phyloP scores from a whole-genome alignment of 2,888 invertebrate genomes.

The Cantharis lateralis region DNA sequence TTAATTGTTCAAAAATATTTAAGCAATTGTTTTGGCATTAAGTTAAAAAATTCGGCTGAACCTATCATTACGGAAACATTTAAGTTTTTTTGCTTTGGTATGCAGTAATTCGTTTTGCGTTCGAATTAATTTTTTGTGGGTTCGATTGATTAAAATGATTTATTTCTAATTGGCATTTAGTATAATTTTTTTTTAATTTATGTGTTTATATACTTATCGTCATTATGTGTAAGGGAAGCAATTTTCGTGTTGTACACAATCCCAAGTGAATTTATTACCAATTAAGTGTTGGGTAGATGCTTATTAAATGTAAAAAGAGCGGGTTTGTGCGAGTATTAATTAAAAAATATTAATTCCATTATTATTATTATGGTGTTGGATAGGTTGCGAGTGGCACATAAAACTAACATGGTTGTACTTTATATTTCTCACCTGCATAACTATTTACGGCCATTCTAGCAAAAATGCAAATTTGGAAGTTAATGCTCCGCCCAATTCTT shows the following conservation, averaged over 20 bases:
- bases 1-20: not conserved
- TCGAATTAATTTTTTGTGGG: not conserved
- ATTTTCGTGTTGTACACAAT: not conserved
- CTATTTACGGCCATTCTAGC: constrained; percentile 2
- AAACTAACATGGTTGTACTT: not conserved
- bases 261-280: not conserved
- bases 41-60: not conserved
- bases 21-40: not conserved
- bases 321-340: not conserved
- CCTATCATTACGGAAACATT: not conserved
- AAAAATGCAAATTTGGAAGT: constrained; percentile 6
- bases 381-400: not conserved
- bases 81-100: not conserved
- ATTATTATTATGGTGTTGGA: constrained; percentile 1
- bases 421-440: not conserved
- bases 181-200: not conserved
- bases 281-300: not conserved
- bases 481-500: constrained; percentile 9
- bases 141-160: not conserved
- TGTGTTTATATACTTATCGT: not conserved
- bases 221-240: not conserved
- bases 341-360: constrained; percentile 1
- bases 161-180: not conserved
- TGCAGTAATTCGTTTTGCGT: not conserved
- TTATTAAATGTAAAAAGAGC: not conserved